Evolutionary conservation across 2,113 vertebrate genomes (phyloP).

Genomic region (Manacus vitellinus): DNA sequence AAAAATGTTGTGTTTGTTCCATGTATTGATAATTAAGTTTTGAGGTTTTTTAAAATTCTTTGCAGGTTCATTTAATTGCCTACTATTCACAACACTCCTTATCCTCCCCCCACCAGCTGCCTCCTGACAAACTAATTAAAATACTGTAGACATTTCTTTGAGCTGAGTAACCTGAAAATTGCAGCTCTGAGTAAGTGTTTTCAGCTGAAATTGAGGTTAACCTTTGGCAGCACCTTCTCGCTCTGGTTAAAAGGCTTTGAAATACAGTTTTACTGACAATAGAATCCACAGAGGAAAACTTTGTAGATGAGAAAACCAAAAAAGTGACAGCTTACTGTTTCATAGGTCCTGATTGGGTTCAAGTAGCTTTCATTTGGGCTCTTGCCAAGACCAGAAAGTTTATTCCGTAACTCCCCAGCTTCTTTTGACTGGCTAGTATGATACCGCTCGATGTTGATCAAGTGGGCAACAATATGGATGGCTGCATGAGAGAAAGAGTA

Average conservation of each 20-base stretch:
- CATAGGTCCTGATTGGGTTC: constrained; percentile 78
- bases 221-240: constrained; percentile 30
- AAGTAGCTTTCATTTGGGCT: constrained; percentile 78
- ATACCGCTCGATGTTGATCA: constrained; percentile 78
- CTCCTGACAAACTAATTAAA: constrained; percentile 60
- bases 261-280: constrained; percentile 11
- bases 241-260: constrained; percentile 60
- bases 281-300: not conserved
- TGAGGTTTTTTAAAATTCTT: not conserved
- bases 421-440: constrained; percentile 62
- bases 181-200: constrained; percentile 36
- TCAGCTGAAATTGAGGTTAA: constrained; percentile 57
- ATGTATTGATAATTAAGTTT: not conserved
- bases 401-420: constrained; percentile 60
- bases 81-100: not conserved
- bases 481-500: constrained; percentile 41
- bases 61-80: constrained; percentile 26
- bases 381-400: constrained; percentile 76
- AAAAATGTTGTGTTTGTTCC: not conserved
- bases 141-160: constrained; percentile 49
- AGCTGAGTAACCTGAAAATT: constrained; percentile 58
- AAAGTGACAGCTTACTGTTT: constrained; percentile 67
- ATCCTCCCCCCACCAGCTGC: not conserved
- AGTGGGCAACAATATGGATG: constrained; percentile 77
- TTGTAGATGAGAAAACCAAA: constrained; percentile 16